Evolutionary conservation across 1,140 invertebrate genomes (phyloP), one percentile per base, ranked within the genome.

Genomic region (Philotrypesis tridentata): DNA sequence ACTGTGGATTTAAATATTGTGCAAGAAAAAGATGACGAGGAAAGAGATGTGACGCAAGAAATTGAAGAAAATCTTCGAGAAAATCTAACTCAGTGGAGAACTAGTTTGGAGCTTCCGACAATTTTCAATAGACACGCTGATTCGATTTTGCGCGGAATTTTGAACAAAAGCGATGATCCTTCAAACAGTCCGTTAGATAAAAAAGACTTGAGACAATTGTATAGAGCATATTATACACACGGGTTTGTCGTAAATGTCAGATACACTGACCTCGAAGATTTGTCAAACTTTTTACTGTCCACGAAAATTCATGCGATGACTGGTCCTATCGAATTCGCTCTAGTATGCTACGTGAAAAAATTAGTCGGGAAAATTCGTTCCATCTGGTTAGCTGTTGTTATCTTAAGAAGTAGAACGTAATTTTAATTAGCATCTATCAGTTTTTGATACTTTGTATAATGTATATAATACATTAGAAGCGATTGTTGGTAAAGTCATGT

Each of bases 311-410:
- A 91, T 27, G 79, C 88, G 65, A 85, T 89, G 27, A 87, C 86
- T 27, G 91, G 90, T 0, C 89, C 90, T 0, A 87, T 92, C 21
- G 90, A 92, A 87, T 92, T 91, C 75, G 88, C 89, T 80, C 48
- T 92, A 11, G 87, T 87, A 7, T 92, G 88, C 80, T 82, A 89
- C 23, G 48, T 89, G 11, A 87, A 91, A 74, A 85, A 81, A 40
- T 89, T 90, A 31, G 80, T 91, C 33, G 90, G 89, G 5, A 91
- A 88, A 82, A 89, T 88, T 23, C 87, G 85, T 27, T 91, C 90
- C 0, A 82, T 91, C 55, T 91, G 89, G 90, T 71, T 92, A 9
- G 90, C 87, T 23, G 43, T 91, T 31, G 82, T 90, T 23, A 86
- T 91, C 37, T 83, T 92, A 40, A 87, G 87, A 81, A 89, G 79